phyloP scores from a whole-genome alignment of 2,797 vertebrate species.

The Tolypeutes matacus region DNA sequence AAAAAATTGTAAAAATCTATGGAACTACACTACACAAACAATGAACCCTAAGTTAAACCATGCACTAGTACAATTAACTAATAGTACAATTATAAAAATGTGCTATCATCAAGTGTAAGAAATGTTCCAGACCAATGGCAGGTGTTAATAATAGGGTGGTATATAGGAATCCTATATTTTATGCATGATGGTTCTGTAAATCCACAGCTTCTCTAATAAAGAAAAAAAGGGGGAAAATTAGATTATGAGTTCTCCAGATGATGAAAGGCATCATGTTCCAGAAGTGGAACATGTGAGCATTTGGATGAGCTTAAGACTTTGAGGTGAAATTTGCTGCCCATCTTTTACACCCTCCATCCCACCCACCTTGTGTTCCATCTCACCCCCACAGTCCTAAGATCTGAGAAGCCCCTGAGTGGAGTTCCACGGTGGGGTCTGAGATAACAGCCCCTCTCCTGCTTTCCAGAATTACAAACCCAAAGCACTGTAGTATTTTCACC shows the following conservation, averaged over 20 bases:
- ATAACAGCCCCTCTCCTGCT: background rate
- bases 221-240: background rate
- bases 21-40: too few species aligned
- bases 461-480: slow-evolving; percentile 22
- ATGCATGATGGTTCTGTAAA: too few species aligned
- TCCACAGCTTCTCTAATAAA: too few species aligned
- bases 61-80: too few species aligned
- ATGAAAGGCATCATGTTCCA: background rate
- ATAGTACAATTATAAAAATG: too few species aligned
- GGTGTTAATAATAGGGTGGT: too few species aligned
- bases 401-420: background rate
- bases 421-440: background rate
- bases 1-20: background rate
- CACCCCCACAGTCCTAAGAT: background rate
- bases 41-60: too few species aligned
- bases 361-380: too few species aligned
- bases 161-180: too few species aligned
- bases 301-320: background rate
- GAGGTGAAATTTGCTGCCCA: background rate
- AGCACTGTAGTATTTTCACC: background rate
- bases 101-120: too few species aligned
- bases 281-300: background rate
- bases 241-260: background rate
- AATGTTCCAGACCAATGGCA: too few species aligned
- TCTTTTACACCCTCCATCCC: background rate